These are phyloP conservation scores for Menidia menidia DNA, from an alignment of 2,797 vertebrate genomes.

Conservation along the genomic window DNA sequence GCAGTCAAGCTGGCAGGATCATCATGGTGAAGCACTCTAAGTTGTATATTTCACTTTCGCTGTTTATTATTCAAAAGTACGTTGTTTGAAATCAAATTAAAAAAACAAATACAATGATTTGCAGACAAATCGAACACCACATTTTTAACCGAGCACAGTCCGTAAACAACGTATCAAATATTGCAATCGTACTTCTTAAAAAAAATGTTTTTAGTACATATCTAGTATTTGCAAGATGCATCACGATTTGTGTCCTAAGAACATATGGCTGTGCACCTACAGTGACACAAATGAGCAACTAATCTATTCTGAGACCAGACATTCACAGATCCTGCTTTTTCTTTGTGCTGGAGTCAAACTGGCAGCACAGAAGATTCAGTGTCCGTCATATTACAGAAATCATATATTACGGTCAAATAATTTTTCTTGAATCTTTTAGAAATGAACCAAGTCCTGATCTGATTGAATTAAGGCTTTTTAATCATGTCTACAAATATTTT, in stretches of 20 bases:
- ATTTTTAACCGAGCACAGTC: not conserved
- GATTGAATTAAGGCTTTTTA: not conserved
- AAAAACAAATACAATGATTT: not conserved
- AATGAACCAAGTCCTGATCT: not conserved
- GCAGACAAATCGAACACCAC: not conserved
- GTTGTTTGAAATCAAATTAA: not conserved
- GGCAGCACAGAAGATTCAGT: not conserved
- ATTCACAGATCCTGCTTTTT: not conserved
- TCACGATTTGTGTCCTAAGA: too few species aligned
- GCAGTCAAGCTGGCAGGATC: not conserved
- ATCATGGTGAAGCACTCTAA: not conserved
- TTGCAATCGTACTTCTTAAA: not conserved
- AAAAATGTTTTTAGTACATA: not conserved
- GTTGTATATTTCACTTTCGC: too few species aligned
- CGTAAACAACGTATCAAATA: not conserved
- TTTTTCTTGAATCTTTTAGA: not conserved
- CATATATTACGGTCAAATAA: not conserved
- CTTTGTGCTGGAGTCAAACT: not conserved
- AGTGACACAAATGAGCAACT: too few species aligned
- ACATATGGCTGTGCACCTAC: too few species aligned
- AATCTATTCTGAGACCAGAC: not conserved
- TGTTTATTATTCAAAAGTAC: too few species aligned
- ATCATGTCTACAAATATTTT: not conserved
- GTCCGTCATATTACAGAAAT: not conserved
- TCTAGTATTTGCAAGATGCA: too few species aligned